These are phyloP conservation scores for Hymenochirus boettgeri DNA, from an alignment of 2,113 vertebrate genomes.

Conservation along the genomic window DNA sequence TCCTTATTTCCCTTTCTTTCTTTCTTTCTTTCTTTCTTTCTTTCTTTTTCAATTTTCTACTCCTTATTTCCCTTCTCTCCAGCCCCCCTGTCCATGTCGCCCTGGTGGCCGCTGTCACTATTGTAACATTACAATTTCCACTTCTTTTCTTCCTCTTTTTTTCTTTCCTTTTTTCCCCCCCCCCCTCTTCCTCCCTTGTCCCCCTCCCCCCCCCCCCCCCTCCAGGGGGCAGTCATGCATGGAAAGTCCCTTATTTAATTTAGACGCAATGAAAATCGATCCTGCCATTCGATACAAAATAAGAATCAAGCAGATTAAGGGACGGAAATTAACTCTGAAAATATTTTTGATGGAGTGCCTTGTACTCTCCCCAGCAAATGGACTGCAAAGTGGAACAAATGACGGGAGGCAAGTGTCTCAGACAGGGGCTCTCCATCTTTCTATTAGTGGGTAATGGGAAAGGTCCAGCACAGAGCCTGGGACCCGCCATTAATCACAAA, in stretches of 20 bases:
- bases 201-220: conserved; percentile 51
- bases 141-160: background rate
- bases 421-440: conserved; percentile 96
- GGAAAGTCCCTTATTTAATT: conserved; percentile 77
- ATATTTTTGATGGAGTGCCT: conserved; percentile 92
- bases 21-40: too few species aligned
- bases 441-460: conserved; percentile 92
- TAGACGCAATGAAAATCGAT: conserved; percentile 90
- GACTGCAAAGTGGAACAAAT: conserved; percentile 98
- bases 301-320: conserved; percentile 86
- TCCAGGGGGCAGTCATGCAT: conserved; percentile 62
- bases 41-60: too few species aligned
- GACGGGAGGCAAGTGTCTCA: conserved; percentile 90
- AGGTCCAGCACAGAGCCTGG: conserved; percentile 86
- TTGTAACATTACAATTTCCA: too few species aligned
- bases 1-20: too few species aligned
- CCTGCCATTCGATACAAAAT: conserved; percentile 80
- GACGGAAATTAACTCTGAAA: conserved; percentile 93
- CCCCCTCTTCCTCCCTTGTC: conserved; percentile 40
- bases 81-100: too few species aligned
- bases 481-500: conserved; percentile 88
- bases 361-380: conserved; percentile 87
- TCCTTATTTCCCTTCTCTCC: too few species aligned
- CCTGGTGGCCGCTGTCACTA: too few species aligned
- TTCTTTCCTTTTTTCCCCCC: conserved; percentile 6